Evolutionary conservation across 1,140 invertebrate genomes (phyloP).

Genomic region (Scaptomyza hsui): DNA sequence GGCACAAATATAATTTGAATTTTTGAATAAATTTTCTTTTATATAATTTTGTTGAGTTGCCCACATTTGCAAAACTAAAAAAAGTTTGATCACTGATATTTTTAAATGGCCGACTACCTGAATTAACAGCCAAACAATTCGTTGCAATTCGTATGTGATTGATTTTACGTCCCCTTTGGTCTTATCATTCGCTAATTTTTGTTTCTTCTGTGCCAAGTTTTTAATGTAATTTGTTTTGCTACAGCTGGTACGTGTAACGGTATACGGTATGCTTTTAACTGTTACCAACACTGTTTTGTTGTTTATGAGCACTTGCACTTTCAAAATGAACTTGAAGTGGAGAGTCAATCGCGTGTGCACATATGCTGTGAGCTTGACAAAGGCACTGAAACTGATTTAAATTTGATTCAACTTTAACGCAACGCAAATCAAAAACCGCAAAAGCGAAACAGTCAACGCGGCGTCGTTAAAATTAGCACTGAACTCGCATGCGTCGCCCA

Average conservation of each 20-base stretch:
- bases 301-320: conserved; percentile 31
- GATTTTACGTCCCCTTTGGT: not conserved
- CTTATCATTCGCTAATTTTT: conserved; percentile 10
- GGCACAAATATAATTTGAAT: not conserved
- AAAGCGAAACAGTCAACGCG: conserved; percentile 71
- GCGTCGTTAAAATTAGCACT: conserved; percentile 80
- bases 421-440: conserved; percentile 63
- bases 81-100: not conserved
- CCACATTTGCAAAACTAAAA: not conserved
- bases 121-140: not conserved
- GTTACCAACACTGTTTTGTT: conserved; percentile 30
- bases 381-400: conserved; percentile 75
- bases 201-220: conserved; percentile 7
- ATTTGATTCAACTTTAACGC: conserved; percentile 60
- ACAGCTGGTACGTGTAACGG: conserved; percentile 24
- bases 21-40: not conserved
- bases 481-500: conserved; percentile 54
- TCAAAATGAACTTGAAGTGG: conserved; percentile 20
- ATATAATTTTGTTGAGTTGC: not conserved
- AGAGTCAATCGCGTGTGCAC: conserved; percentile 2
- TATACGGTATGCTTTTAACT: conserved; percentile 3
- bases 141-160: not conserved
- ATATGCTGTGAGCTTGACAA: conserved; percentile 38
- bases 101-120: not conserved
- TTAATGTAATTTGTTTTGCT: conserved; percentile 32